Percentiles rank a stretch among this genome's conserved stretches.
Conservation (phyloP, 2,888 invertebrate genomes). For the Globia sparganii region DNA sequence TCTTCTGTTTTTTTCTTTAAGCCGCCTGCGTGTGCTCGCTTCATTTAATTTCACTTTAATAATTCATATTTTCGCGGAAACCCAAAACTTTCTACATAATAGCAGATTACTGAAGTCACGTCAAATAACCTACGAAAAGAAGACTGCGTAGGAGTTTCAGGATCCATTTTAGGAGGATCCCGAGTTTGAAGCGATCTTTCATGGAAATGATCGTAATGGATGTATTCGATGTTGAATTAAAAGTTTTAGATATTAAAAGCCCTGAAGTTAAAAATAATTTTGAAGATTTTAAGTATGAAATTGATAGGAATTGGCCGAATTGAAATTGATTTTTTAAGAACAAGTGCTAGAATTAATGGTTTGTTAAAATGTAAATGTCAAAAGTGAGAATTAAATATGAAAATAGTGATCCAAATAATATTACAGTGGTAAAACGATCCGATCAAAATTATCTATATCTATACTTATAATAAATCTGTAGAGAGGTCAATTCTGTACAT, state of each 20-base stretch:
- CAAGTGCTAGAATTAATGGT: background rate
- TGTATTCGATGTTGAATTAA: constrained; percentile 19
- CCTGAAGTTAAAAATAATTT: background rate
- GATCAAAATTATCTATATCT: background rate
- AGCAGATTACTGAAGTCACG: constrained; percentile 38
- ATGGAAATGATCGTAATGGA: constrained; percentile 29
- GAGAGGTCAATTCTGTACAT: too few relatives aligned
- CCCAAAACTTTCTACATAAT: constrained; percentile 53
- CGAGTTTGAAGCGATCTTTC: constrained; percentile 26
- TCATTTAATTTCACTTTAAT: constrained; percentile 28
- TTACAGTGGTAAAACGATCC: background rate
- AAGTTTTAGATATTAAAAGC: constrained; percentile 1
- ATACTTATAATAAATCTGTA: too few relatives aligned
- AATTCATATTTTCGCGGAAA: constrained; percentile 34
- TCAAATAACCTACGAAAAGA: constrained; percentile 28
- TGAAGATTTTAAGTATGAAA: background rate
- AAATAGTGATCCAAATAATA: background rate
- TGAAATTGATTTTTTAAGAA: background rate
- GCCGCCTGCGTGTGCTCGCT: constrained; percentile 22
- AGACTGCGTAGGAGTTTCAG: constrained; percentile 28
- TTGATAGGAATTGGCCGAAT: background rate
- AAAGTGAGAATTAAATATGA: background rate
- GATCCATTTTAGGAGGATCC: constrained; percentile 5
- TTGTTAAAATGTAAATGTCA: background rate
- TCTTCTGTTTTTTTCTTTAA: background rate